Conservation (phyloP, 2,113 vertebrate genomes). For the Stictonetta naevosa region DNA sequence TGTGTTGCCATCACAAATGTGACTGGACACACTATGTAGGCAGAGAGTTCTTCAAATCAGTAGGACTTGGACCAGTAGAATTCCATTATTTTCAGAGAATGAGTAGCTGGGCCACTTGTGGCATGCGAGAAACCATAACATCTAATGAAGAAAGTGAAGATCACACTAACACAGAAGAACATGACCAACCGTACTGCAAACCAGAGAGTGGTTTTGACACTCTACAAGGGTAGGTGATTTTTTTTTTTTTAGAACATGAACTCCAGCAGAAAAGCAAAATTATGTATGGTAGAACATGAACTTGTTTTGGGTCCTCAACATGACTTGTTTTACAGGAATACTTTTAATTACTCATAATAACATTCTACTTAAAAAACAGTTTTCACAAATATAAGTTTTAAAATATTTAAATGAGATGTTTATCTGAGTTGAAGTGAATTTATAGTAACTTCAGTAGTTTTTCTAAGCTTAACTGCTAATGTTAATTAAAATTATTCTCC, state of each 20-base stretch:
- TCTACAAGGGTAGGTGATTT: conserved; percentile 75
- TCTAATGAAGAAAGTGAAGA: conserved; percentile 6
- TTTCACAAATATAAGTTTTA: background rate
- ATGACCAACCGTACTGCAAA: conserved; percentile 63
- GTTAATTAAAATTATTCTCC: background rate
- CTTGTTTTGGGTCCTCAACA: background rate
- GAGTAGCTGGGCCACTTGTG: conserved; percentile 98
- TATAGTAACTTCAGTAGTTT: background rate
- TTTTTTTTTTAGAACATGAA: background rate
- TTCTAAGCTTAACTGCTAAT: background rate
- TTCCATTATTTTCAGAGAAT: conserved; percentile 92
- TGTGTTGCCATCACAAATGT: conserved; percentile 97
- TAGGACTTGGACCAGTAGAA: conserved; percentile 86
- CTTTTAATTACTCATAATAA: background rate
- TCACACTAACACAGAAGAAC: conserved; percentile 63
- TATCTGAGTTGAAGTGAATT: background rate
- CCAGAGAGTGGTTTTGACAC: conserved; percentile 36
- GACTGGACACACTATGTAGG: conserved; percentile 97
- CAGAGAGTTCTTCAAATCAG: conserved; percentile 86
- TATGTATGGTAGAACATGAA: background rate
- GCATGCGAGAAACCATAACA: conserved; percentile 70
- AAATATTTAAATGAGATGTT: background rate
- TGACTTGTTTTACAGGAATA: background rate
- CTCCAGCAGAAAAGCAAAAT: background rate
- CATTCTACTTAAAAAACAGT: background rate